These are phyloP conservation scores for Hippocampus mohnikei DNA, from an alignment of 2,113 vertebrate species.

Conservation along the genomic window DNA sequence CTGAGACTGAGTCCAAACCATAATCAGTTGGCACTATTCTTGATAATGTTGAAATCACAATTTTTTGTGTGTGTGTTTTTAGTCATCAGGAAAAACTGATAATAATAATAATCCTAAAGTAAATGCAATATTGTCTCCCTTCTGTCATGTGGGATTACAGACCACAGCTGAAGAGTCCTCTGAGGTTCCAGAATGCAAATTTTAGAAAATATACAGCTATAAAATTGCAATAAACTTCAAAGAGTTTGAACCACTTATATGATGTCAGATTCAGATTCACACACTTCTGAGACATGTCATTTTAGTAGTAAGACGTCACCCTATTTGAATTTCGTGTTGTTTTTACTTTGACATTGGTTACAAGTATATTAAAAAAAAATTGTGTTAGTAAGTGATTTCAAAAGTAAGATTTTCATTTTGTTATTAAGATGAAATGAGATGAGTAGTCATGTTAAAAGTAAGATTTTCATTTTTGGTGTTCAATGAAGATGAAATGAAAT, in stretches of 20 bases:
- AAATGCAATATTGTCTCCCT: constrained; percentile 17
- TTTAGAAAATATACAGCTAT: neutral
- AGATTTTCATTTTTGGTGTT: too few species aligned
- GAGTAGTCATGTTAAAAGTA: too few species aligned
- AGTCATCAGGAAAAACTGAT: constrained; percentile 23
- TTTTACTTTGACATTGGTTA: neutral
- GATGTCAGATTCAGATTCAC: neutral
- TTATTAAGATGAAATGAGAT: too few species aligned
- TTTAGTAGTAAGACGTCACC: neutral
- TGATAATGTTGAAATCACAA: constrained; percentile 14
- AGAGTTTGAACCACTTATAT: neutral
- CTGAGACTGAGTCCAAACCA: constrained; percentile 38
- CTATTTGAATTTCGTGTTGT: neutral
- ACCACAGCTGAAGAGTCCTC: neutral
- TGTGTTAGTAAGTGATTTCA: too few species aligned
- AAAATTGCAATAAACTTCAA: neutral
- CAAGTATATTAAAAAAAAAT: too few species aligned
- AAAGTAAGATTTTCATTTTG: too few species aligned
- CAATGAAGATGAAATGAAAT: too few species aligned
- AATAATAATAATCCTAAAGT: constrained; percentile 19
- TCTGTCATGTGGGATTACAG: constrained; percentile 42
- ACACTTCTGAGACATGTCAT: too few species aligned
- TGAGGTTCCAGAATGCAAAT: neutral
- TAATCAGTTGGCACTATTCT: constrained; percentile 50
- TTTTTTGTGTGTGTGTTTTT: too few species aligned